A percentile compares a stretch with the other conserved stretches of the same genome.
These are phyloP conservation scores for Morone chrysops DNA, from an alignment of 2,113 vertebrate species.

Conservation along the genomic window DNA sequence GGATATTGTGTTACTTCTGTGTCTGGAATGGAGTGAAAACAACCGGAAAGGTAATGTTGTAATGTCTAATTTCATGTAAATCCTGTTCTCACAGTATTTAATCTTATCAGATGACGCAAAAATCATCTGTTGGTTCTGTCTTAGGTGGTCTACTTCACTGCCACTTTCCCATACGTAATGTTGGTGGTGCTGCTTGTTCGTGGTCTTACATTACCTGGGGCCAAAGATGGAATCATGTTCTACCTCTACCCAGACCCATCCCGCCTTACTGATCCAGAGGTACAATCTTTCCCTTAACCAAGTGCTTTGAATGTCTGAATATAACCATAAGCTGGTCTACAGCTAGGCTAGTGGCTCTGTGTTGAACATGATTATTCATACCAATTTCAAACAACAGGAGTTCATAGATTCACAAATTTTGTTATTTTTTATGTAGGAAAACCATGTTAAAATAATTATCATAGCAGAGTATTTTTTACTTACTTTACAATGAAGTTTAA, in stretches of 20 bases:
- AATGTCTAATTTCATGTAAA: not conserved
- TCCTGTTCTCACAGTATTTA: not conserved
- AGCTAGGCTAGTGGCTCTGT: not conserved
- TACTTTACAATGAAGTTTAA: no score
- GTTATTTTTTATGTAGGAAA: no score
- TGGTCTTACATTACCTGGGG: slow-evolving; percentile 92
- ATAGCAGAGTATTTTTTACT: no score
- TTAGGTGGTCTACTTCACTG: slow-evolving; percentile 97
- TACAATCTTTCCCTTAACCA: slow-evolving; percentile 41
- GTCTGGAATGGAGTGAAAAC: slow-evolving; percentile 90
- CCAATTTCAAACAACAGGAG: no score
- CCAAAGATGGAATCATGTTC: slow-evolving; percentile 90
- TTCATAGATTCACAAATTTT: no score
- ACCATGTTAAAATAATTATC: no score
- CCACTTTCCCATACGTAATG: slow-evolving; percentile 95
- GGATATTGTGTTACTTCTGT: slow-evolving; percentile 90
- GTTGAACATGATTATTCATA: no score
- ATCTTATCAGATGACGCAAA: not conserved
- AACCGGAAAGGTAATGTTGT: slow-evolving; percentile 83
- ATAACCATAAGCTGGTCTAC: not conserved
- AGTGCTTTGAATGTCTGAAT: not conserved
- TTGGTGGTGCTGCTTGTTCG: slow-evolving; percentile 90
- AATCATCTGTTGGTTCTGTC: not conserved
- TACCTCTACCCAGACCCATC: slow-evolving; percentile 93
- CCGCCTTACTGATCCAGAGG: slow-evolving; percentile 92